phyloP scores from a whole-genome alignment of 30 jellyfish, hydroid and myxozoan species.

The Mastigias papua region DNA sequence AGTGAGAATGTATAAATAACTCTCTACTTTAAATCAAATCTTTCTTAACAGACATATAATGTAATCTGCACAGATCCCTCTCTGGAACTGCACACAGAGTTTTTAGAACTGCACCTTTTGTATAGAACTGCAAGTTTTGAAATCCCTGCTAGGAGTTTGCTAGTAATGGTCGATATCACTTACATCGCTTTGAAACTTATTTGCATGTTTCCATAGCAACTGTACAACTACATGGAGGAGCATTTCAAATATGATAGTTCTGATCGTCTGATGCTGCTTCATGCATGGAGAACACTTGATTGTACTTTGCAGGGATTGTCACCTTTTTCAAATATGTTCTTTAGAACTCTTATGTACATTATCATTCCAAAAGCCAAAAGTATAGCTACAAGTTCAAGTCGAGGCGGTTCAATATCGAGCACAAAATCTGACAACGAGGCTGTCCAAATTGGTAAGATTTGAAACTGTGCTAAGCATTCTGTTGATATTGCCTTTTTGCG shows the following conservation, averaged over 20 bases:
- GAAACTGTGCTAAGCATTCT: no score
- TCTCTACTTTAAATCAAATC: no score
- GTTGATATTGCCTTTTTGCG: no score
- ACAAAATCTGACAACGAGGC: conserved; percentile 40
- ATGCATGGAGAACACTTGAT: conserved; percentile 67
- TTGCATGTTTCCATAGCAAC: conserved; percentile 23
- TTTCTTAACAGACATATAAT: no score
- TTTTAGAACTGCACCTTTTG: neutral
- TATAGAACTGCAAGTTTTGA: neutral
- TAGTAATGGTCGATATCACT: neutral
- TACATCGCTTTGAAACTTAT: neutral
- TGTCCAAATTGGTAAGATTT: conserved; percentile 25
- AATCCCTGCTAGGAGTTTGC: neutral
- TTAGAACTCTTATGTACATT: conserved; percentile 60
- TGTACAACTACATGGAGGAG: conserved; percentile 83
- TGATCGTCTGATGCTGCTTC: conserved; percentile 82
- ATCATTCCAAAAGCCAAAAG: conserved; percentile 45
- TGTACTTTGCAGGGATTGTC: conserved; percentile 68
- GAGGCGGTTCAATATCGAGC: conserved; percentile 51
- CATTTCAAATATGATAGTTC: conserved; percentile 74
- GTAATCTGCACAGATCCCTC: no score
- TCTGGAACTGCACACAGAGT: no score
- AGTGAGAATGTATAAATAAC: no score
- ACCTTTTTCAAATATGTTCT: conserved; percentile 82
- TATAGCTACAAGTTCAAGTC: conserved; percentile 33